phyloP scores from a whole-genome alignment of 2,888 invertebrate genomes.

The Caradrina clavipalpis region DNA sequence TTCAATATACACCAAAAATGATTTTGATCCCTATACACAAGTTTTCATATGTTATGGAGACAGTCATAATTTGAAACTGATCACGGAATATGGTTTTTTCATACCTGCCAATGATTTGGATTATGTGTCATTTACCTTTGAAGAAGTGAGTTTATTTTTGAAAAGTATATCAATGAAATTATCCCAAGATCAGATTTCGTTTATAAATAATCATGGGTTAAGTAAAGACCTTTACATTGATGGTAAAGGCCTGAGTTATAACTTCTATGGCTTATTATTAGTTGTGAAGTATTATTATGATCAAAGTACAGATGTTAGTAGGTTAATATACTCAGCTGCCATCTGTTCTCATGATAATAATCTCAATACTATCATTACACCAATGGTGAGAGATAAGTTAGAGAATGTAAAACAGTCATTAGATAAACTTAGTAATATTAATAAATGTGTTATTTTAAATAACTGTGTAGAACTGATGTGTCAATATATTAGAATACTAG shows the following conservation, averaged over 20 bases:
- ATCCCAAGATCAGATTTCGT: constrained; percentile 91
- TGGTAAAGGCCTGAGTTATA: constrained; percentile 92
- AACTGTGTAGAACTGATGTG: constrained; percentile 87
- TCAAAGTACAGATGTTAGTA: constrained; percentile 81
- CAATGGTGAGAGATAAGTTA: constrained; percentile 80
- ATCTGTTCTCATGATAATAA: constrained; percentile 82
- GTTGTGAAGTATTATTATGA: constrained; percentile 86
- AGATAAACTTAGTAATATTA: constrained; percentile 73
- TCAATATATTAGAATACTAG: constrained; percentile 87
- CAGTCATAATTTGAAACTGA: constrained; percentile 95
- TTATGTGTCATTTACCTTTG: constrained; percentile 91
- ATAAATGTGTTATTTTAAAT: constrained; percentile 79
- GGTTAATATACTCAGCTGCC: constrained; percentile 86
- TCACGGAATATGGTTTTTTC: constrained; percentile 97
- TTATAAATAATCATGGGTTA: constrained; percentile 92
- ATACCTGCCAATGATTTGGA: constrained; percentile 93
- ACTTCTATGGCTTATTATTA: constrained; percentile 90
- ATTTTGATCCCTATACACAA: constrained; percentile 92
- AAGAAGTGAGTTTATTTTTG: constrained; percentile 87
- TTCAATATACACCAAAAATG: constrained; percentile 87
- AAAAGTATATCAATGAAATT: constrained; percentile 77
- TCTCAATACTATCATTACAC: constrained; percentile 81
- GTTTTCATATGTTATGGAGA: constrained; percentile 97
- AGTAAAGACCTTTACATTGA: constrained; percentile 92
- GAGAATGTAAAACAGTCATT: constrained; percentile 76